phyloP scores from a whole-genome alignment of 2,888 invertebrate genomes.

The Epinotia brunnichana region DNA sequence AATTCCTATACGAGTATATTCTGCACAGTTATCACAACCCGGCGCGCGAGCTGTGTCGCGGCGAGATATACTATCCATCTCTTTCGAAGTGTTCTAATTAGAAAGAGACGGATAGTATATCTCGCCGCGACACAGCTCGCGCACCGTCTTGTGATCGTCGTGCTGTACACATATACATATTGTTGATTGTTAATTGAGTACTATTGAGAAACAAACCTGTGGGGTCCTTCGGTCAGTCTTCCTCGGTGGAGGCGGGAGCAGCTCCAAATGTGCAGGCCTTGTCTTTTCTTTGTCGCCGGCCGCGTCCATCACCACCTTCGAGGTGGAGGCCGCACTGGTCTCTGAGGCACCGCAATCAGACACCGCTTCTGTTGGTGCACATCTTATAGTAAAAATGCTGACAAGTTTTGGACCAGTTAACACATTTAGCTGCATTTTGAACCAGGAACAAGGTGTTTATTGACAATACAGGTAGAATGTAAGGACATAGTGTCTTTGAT shows the following conservation, averaged over 20 bases:
- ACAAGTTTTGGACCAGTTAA: background rate
- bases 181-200: background rate
- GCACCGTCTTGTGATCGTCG: too few relatives aligned
- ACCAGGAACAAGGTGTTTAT: slow-evolving; percentile 3
- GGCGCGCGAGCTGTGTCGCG: too few relatives aligned
- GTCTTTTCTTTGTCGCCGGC: slow-evolving; percentile 56
- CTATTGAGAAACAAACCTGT: slow-evolving; percentile 57
- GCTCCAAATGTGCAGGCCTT: slow-evolving; percentile 72
- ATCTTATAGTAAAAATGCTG: slow-evolving; percentile 18
- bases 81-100: too few relatives aligned
- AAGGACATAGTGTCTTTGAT: background rate
- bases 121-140: too few relatives aligned
- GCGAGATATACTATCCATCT: too few relatives aligned
- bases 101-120: too few relatives aligned
- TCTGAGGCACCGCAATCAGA: slow-evolving; percentile 73
- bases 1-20: too few relatives aligned
- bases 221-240: slow-evolving; percentile 66
- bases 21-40: too few relatives aligned
- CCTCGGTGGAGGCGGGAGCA: slow-evolving; percentile 78
- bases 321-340: slow-evolving; percentile 65
- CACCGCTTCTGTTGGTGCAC: slow-evolving; percentile 62
- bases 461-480: background rate
- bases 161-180: too few relatives aligned
- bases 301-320: slow-evolving; percentile 66
- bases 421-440: background rate